These are phyloP conservation scores for Sus scrofa DNA, from an alignment of 2,113 vertebrate genomes.

Conservation along the genomic window T2T-Sscrofa CM000822.6:50259001-50259500, in stretches of 20 bases:
- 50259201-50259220: slow-evolving; percentile 36
- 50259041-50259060: slow-evolving; percentile 45
- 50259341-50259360: slow-evolving; percentile 55
- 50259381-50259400: slow-evolving; percentile 56
- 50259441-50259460: not conserved
- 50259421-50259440: slow-evolving; percentile 9
- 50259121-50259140: slow-evolving; percentile 44
- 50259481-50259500: not conserved
- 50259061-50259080: slow-evolving; percentile 58
- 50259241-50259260: slow-evolving; percentile 33
- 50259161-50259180: not conserved
- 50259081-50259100: slow-evolving; percentile 61
- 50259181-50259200: not conserved
- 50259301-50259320: slow-evolving; percentile 54
- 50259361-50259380: slow-evolving; percentile 60
- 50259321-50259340: not conserved
- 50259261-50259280: slow-evolving; percentile 75
- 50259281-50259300: slow-evolving; percentile 73
- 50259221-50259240: slow-evolving; percentile 74
- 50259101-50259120: slow-evolving; percentile 32
- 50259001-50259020: slow-evolving; percentile 70
- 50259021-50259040: slow-evolving; percentile 72
- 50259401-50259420: slow-evolving; percentile 66
- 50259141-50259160: not conserved
- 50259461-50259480: not conserved